Evolutionary conservation across 2,797 vertebrate species (phyloP), one percentile per base, ranked within the genome.

Genomic region (Siniperca obscura): DNA sequence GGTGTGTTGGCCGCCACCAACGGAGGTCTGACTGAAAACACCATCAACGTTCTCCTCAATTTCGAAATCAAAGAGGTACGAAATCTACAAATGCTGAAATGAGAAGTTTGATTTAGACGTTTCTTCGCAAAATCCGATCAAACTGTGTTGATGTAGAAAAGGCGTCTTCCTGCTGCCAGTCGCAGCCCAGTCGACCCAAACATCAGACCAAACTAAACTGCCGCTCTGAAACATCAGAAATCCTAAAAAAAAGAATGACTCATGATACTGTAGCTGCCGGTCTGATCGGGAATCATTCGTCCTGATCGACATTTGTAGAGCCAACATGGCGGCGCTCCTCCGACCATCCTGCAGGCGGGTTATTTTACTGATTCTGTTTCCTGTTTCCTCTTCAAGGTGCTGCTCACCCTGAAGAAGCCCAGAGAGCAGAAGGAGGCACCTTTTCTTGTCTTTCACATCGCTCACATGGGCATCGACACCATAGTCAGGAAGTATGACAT

Each of bases 11-110:
- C 44, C 0, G 1, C 73, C 19, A 70, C 67, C 55, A 89, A 84
- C 4, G 87, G 84, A 82, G 62, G 22, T 17, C 42, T 62, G 38
- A 78, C 78, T 30, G 95, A 96, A 78, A 96, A 97, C 78, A 74
- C 92, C 4, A 62, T 97, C 87, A 97, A 95, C 53, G 64, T 99
- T 59, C 94, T 97, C 3, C 94, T 99, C 42, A 96, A 96, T 90
- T 98, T 99, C 92, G 97, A 98, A 96, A 96, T 99, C 76, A 96
- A 96, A 92, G 95, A 98, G 97, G 98, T 99, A 50, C 14, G 1
- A 38, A n/a, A 68, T 16, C 30, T 38, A 27, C 5, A 46, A 1
- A 16, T 2, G 2, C 17, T 19, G 11, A 30, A 30, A 30, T 27
- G 19, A 56, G 40, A 2, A 38, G 38, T 14, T 52, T 27, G 11